phyloP scores from a whole-genome alignment of 2,113 vertebrate genomes.

The Monarcha castaneiventris region DNA sequence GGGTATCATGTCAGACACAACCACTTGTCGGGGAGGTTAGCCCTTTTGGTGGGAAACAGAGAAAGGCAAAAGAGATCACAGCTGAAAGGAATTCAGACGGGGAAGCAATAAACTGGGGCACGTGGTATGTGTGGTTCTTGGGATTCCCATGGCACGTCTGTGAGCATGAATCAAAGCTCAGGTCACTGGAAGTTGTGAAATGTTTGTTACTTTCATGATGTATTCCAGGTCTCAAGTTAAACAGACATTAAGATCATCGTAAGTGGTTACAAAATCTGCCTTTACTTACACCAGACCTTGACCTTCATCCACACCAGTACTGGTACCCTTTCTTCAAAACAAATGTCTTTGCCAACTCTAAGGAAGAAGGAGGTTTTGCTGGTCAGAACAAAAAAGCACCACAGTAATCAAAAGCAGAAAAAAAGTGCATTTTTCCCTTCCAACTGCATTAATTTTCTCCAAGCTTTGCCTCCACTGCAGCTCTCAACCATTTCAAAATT shows the following conservation, averaged over 20 bases:
- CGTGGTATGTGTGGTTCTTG: neutral
- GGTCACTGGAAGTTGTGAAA: neutral
- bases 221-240: neutral
- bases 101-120: neutral
- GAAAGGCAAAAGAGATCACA: neutral
- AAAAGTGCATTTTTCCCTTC: neutral
- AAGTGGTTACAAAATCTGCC: neutral
- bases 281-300: neutral
- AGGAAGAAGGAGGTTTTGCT: neutral
- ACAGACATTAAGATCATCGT: neutral
- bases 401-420: neutral
- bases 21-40: neutral
- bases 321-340: neutral
- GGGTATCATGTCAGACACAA: slow-evolving; percentile 16
- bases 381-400: neutral
- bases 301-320: neutral
- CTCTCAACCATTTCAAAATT: neutral
- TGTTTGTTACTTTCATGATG: neutral
- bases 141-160: neutral
- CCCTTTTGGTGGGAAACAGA: neutral
- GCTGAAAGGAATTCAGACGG: neutral
- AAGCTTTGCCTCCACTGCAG: neutral
- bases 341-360: neutral
- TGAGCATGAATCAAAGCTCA: neutral
- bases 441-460: neutral